Evolutionary conservation across 2,888 invertebrate species (phyloP).

Genomic region (Leucophora obtusa): DNA sequence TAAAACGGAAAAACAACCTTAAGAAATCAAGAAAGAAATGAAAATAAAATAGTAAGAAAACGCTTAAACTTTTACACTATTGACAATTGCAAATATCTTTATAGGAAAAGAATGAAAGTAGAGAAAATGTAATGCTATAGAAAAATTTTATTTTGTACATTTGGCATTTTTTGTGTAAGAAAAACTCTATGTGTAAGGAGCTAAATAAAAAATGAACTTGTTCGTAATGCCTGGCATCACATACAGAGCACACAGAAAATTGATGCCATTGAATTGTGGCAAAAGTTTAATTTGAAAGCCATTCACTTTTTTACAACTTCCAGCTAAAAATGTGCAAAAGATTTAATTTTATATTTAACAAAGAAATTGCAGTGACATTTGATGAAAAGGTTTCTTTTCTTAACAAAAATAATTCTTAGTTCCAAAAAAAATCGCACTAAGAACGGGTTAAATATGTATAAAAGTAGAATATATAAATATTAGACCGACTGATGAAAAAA

Average conservation of each 20-base stretch:
- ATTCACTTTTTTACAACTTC: constrained; percentile 17
- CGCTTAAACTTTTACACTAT: constrained; percentile 54
- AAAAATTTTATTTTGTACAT: background rate
- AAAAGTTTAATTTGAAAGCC: constrained; percentile 38
- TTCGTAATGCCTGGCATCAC: constrained; percentile 42
- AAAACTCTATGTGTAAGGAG: constrained; percentile 40
- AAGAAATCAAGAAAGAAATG: background rate
- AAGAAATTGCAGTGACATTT: background rate
- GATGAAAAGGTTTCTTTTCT: background rate
- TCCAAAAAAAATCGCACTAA: no score
- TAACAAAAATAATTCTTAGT: no score
- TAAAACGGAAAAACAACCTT: constrained; percentile 35
- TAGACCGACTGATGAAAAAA: no score
- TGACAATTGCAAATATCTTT: constrained; percentile 46
- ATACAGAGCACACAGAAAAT: constrained; percentile 20
- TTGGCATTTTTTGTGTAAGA: constrained; percentile 15
- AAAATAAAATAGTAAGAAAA: constrained; percentile 19
- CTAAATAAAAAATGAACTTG: constrained; percentile 49
- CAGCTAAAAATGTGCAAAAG: background rate
- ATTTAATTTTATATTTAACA: background rate
- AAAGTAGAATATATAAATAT: no score
- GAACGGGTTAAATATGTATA: no score
- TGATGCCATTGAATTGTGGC: constrained; percentile 55
- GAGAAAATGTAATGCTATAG: background rate
- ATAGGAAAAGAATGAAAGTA: background rate